Base-by-base conservation (phyloP, 2,113 vertebrate species). In the Scomber japonicus region DNA sequence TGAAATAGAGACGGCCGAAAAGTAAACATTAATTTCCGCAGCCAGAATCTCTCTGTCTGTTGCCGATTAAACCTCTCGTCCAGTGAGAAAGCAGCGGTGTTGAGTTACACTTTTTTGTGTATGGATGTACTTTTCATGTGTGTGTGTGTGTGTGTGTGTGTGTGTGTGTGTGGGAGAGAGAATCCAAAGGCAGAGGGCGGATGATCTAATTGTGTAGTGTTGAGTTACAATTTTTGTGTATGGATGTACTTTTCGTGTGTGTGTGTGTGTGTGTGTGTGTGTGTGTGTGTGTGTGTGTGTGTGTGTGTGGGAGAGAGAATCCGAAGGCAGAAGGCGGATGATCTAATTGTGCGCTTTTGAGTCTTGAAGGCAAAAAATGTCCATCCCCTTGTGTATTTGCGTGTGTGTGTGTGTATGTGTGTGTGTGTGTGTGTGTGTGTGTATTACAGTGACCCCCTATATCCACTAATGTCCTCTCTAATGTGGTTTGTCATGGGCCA, bases 21-120 rank as follows among this genome's bases (percentile, higher is more conserved):
- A 87, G 90, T 92, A 93, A 93, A 94, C 91, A 93, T 93, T 93
- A 74, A 93, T 94, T 93, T 93, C 92, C 89, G 82, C 68, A 55
- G 88, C 50, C 82, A 86, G 86, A 84, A 86, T 87, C 86, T 89
- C 81, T 76, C 55, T 82, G 85, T 87, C 92, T 93, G 91, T 87
- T 92, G 89, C 82, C 74, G 75, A 91, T 93, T 92, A 91, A 84
- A 72, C 51, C 78, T 71, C 76, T 83, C 73, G 61, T 62, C 65
- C 66, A 46, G 80, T 73, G 66, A 84, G 73, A 79, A 57, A 71
- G 75, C 67, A 15, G 50, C 51, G 21, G 75, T 65, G 86, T 88
- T 80, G 54, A 57, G 80, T 90, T 88, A 83, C 88, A 55, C 80
- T 55, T 19, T 19, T 46, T 31, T 55, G 78, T 56, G 31, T 2